A percentile compares a stretch with the other conserved stretches of the same genome.
These are phyloP conservation scores for Eilema sororculum DNA, from an alignment of 2,888 invertebrate species.

Conservation along the genomic window DNA sequence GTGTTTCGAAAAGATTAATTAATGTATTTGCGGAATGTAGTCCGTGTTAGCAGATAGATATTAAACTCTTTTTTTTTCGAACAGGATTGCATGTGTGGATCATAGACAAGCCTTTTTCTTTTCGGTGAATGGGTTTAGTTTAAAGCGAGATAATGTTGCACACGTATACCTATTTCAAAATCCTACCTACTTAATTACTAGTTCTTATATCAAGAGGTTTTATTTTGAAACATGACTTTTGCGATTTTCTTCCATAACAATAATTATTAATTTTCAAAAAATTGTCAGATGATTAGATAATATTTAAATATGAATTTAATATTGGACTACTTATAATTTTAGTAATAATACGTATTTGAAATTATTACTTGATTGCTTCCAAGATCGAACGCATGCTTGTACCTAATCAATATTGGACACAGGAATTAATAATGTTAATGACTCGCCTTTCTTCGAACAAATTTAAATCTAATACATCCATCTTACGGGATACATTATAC, in stretches of 20 bases:
- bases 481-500: conserved; percentile 40
- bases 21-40: conserved; percentile 48
- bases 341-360: neutral
- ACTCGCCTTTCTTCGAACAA: conserved; percentile 4
- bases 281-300: no score
- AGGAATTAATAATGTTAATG: neutral
- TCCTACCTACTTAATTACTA: no score
- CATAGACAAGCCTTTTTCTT: neutral
- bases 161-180: no score
- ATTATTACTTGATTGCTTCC: neutral
- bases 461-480: conserved; percentile 29
- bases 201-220: no score
- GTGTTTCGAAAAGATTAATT: conserved; percentile 52
- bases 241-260: no score
- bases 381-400: neutral
- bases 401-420: conserved; percentile 6
- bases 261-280: no score
- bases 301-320: no score
- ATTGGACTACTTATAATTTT: neutral
- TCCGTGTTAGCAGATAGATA: conserved; percentile 30
- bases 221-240: no score
- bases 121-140: neutral
- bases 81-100: conserved; percentile 12
- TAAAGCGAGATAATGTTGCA: no score
- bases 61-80: conserved; percentile 33